Percentiles rank a stretch among this genome's conserved stretches.
These are phyloP conservation scores for Tupaia chinensis DNA, from an alignment of 2,113 vertebrate genomes.

Conservation along the genomic window DNA sequence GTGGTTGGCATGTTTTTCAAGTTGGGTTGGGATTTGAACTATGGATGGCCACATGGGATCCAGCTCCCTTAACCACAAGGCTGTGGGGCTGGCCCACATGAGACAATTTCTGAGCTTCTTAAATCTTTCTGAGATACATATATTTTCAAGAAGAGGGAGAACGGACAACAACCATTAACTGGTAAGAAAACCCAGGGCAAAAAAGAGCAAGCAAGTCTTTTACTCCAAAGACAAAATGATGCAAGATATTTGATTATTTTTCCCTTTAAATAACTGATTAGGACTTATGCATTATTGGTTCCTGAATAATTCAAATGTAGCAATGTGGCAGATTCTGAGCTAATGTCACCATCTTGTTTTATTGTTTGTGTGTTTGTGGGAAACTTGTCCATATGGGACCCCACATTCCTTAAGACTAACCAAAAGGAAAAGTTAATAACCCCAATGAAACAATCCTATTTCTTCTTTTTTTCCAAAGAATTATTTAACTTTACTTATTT, in stretches of 20 bases:
- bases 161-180: not conserved
- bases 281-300: not conserved
- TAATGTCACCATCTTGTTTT: not conserved
- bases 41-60: no score
- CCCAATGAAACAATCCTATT: not conserved
- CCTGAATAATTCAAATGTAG: slow-evolving; percentile 45
- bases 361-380: not conserved
- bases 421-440: not conserved
- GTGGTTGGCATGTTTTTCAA: no score
- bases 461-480: not conserved
- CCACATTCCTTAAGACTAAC: not conserved
- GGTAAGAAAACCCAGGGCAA: not conserved
- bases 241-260: not conserved
- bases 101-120: slow-evolving; percentile 1
- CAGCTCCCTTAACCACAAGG: no score
- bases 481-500: no score
- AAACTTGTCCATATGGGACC: not conserved
- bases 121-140: not conserved
- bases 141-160: not conserved
- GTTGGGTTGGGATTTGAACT: no score
- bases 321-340: slow-evolving; percentile 26
- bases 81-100: no score
- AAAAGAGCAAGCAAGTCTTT: not conserved
- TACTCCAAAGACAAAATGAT: not conserved
- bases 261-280: not conserved